Evolutionary conservation across 2,888 invertebrate genomes (phyloP).

Genomic region (Lasioglossum vierecki): DNA sequence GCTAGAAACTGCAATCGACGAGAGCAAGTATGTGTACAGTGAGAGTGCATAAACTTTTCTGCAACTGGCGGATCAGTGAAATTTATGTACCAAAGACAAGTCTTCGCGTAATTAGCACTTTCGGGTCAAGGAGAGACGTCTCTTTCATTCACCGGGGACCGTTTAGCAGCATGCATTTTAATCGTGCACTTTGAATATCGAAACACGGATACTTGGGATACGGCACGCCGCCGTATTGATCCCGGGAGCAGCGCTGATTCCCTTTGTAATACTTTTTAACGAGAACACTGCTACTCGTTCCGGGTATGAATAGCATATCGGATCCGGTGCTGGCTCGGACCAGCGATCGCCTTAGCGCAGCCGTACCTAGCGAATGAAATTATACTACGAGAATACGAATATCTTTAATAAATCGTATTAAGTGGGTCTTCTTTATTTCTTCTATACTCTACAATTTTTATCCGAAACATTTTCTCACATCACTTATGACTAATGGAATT

Average conservation of each 20-base stretch:
- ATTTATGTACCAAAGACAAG: slow-evolving; percentile 5
- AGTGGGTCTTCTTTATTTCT: too few relatives aligned
- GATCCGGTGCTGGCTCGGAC: neutral
- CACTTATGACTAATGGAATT: too few relatives aligned
- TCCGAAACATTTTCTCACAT: too few relatives aligned
- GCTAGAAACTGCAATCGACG: neutral
- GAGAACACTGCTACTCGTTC: neutral
- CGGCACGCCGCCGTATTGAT: slow-evolving; percentile 8
- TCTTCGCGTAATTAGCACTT: slow-evolving; percentile 40
- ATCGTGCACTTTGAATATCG: slow-evolving; percentile 34
- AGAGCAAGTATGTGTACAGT: neutral
- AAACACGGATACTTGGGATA: slow-evolving; percentile 19
- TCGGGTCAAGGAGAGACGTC: slow-evolving; percentile 39
- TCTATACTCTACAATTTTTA: too few relatives aligned
- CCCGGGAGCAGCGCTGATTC: neutral
- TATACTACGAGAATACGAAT: neutral
- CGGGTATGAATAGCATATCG: neutral
- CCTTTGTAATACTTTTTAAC: slow-evolving; percentile 10
- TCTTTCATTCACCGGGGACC: neutral
- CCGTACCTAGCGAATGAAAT: neutral
- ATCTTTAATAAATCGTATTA: neutral
- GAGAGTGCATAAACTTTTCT: neutral
- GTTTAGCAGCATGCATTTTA: slow-evolving; percentile 25
- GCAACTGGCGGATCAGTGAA: neutral
- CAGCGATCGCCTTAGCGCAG: neutral